These are phyloP conservation scores for Heliconius hermathena DNA, from an alignment of 1,140 invertebrate species.

Conservation along the genomic window DNA sequence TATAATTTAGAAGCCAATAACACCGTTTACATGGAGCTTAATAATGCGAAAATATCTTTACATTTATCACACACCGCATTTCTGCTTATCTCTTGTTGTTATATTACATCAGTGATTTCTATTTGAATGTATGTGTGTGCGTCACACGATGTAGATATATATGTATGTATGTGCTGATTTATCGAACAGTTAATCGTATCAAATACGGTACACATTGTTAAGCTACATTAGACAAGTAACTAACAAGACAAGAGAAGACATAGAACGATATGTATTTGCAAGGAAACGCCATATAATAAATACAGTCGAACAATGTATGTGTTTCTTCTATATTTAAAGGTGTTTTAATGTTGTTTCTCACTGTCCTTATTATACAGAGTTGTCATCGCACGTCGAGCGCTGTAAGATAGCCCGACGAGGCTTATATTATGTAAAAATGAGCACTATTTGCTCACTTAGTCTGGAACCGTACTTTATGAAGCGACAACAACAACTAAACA, in stretches of 20 bases:
- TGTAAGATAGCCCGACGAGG: conserved; percentile 46
- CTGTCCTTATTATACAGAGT: conserved; percentile 47
- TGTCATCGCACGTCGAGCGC: conserved; percentile 46
- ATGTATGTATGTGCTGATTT: conserved; percentile 3
- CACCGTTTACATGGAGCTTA: conserved; percentile 41
- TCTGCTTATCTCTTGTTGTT: conserved; percentile 28
- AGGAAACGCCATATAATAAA: conserved; percentile 51
- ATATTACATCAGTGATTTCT: conserved; percentile 19
- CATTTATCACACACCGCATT: conserved; percentile 46
- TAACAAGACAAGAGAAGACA: conserved; percentile 59
- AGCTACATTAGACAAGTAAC: conserved; percentile 44
- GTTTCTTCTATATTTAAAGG: background rate
- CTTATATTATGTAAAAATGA: conserved; percentile 51
- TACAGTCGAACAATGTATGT: background rate
- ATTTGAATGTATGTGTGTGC: background rate
- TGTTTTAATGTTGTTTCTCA: background rate
- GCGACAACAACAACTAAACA: conserved; percentile 78
- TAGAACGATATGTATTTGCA: conserved; percentile 69
- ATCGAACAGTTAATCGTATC: background rate
- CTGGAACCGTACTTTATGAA: conserved; percentile 63
- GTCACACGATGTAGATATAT: background rate
- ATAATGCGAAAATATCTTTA: conserved; percentile 37
- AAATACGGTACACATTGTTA: conserved; percentile 16
- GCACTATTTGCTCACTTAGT: conserved; percentile 64
- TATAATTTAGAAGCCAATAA: conserved; percentile 48